Base-by-base conservation (phyloP, 2,888 invertebrate species). In the Rhimphoctona megacephalus region DNA sequence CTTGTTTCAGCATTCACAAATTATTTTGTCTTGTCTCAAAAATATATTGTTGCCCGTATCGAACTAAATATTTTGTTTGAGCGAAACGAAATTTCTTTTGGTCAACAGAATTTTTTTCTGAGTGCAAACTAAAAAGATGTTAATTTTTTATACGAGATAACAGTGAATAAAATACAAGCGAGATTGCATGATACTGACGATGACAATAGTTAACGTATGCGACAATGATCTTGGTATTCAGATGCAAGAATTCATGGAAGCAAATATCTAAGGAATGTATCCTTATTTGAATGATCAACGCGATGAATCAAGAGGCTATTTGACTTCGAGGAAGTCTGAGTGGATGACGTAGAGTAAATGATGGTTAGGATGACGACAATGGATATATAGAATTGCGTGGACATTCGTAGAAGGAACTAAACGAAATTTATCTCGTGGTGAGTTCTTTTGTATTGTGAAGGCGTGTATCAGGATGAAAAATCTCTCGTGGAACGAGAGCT, bases 261-360 rank as follows among this genome's bases (percentile, higher is more conserved):
- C 19, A n/a, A 49, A n/a, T 25, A 30, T 11, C 22, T 54, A 6
- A 9, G 17, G 14, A 30, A 30, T 61, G 25, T 25, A 30, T 30
- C 6, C 25, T 17, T 4, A 14, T 61, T 25, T 14, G 61, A 25
- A 36, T 22, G 30, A 64, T 36, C 22, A 17, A 36, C 14, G 17
- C 36, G 36, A 11, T 49, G 36, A 52, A 49, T 52, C 52, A 33
- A 52, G n/a, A 36, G 33, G 72, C 43, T n/a, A 69, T 69, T 67
- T 14, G 9, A 22, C 19, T 39, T 69, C 43, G 39, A 43, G 67
- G 9, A 69, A 69, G 25, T 43, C 22, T 14, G 22, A 69, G n/a
- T 43, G 22, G 1, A 61, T 61, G 61, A 61, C 61, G 61, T 30
- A 30, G 61, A 61, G 14, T 25, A 11, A 25, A 69, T 14, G 67